These are phyloP conservation scores for Microplitis manilae DNA, from an alignment of 2,888 invertebrate genomes.

Conservation along the genomic window DNA sequence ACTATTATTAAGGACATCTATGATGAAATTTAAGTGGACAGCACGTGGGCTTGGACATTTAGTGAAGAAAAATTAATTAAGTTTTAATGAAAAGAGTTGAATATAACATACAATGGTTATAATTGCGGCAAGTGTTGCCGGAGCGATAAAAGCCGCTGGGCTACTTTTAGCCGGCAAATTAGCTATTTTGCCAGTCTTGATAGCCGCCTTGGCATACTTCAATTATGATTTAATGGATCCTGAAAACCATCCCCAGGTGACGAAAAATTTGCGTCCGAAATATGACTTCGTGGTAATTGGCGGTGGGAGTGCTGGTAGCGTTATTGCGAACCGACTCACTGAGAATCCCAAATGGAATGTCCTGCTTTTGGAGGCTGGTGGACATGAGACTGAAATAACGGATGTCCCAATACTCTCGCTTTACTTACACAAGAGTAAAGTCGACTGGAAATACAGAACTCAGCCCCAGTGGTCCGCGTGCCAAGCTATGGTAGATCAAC, in stretches of 20 bases:
- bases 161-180: slow-evolving; percentile 82
- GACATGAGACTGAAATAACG: slow-evolving; percentile 88
- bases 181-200: slow-evolving; percentile 81
- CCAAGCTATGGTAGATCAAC: slow-evolving; percentile 87
- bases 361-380: slow-evolving; percentile 87
- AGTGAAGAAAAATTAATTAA: background rate
- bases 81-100: slow-evolving; percentile 25
- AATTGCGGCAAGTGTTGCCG: slow-evolving; percentile 73
- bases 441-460: slow-evolving; percentile 93
- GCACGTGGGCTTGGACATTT: background rate
- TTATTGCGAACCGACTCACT: slow-evolving; percentile 85
- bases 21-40: background rate
- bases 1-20: background rate
- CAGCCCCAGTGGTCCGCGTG: slow-evolving; percentile 89
- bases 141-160: slow-evolving; percentile 82
- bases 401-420: slow-evolving; percentile 90
- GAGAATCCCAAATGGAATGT: slow-evolving; percentile 86
- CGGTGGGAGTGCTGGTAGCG: slow-evolving; percentile 88
- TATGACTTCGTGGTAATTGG: slow-evolving; percentile 90
- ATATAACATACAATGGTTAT: slow-evolving; percentile 63
- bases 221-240: slow-evolving; percentile 90
- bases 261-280: slow-evolving; percentile 76
- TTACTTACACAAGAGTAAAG: slow-evolving; percentile 89
- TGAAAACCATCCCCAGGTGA: slow-evolving; percentile 82
- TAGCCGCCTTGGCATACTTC: slow-evolving; percentile 85